A percentile compares a stretch with the other conserved stretches of the same genome.
These are phyloP conservation scores for Climacteris rufus DNA, from an alignment of 2,113 vertebrate species.

Conservation along the genomic window DNA sequence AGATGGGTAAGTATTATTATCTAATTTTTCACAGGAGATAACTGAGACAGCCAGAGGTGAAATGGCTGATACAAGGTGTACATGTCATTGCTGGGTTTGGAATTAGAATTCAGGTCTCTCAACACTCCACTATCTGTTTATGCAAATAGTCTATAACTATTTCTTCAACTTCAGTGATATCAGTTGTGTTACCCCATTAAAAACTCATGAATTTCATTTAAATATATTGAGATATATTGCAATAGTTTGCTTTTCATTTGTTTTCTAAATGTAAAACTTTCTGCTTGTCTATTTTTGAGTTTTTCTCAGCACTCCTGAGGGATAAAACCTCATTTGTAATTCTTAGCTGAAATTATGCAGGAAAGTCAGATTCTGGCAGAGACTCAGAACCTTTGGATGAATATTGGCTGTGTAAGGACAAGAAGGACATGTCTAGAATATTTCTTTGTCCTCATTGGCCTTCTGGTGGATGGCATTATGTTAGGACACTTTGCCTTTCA, in stretches of 20 bases:
- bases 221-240: background rate
- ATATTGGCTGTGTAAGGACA: background rate
- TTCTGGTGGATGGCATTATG: background rate
- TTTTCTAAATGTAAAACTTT: background rate
- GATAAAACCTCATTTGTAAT: background rate
- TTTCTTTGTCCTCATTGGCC: background rate
- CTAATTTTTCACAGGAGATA: constrained; percentile 39
- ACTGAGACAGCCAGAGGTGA: constrained; percentile 41
- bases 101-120: constrained; percentile 36
- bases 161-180: background rate
- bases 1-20: constrained; percentile 43
- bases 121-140: background rate
- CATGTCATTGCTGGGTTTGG: background rate
- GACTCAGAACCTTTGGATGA: background rate
- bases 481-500: background rate
- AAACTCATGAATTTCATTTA: background rate
- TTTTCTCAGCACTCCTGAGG: background rate
- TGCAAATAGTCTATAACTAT: background rate
- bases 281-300: background rate
- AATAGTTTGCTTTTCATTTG: background rate
- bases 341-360: background rate
- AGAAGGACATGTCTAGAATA: background rate
- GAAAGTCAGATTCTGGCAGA: background rate
- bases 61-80: background rate
- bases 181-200: background rate